A percentile compares a stretch with the other conserved stretches of the same genome.
These are phyloP conservation scores for Augochlora pura DNA, from an alignment of 1,140 invertebrate species.

Conservation along the genomic window DNA sequence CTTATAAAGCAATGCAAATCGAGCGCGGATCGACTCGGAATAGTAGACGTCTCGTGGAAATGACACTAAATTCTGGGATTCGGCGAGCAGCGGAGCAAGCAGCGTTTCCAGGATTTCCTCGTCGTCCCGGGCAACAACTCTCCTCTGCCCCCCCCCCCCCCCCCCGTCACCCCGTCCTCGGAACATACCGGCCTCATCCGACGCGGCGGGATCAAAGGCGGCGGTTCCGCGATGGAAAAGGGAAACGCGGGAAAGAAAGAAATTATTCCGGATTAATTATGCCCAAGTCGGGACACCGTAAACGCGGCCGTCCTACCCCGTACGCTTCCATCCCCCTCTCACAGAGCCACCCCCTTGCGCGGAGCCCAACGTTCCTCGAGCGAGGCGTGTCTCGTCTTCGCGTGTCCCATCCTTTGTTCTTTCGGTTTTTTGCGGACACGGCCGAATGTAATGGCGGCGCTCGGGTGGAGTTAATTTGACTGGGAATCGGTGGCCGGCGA, in stretches of 20 bases:
- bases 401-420: constrained; percentile 5
- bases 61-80: no score
- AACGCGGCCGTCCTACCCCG: neutral
- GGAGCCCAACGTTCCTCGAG: neutral
- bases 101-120: neutral
- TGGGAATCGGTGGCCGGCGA: neutral
- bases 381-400: constrained; percentile 13
- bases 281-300: constrained; percentile 27
- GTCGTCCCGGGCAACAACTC: constrained; percentile 29
- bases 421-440: neutral
- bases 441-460: neutral
- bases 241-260: constrained; percentile 18
- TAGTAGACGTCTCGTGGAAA: no score
- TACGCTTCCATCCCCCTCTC: no score
- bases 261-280: constrained; percentile 55
- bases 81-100: no score
- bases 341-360: neutral
- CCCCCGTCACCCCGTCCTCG: no score
- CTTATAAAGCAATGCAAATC: no score
- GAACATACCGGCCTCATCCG: neutral
- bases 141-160: no score
- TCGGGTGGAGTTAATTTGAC: constrained; percentile 25
- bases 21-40: no score
- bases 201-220: constrained; percentile 33
- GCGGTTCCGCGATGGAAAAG: constrained; percentile 2